Evolutionary conservation across 2,797 vertebrate genomes (phyloP), one percentile per base, ranked within the genome.

Genomic region (Eptatretus atami): DNA sequence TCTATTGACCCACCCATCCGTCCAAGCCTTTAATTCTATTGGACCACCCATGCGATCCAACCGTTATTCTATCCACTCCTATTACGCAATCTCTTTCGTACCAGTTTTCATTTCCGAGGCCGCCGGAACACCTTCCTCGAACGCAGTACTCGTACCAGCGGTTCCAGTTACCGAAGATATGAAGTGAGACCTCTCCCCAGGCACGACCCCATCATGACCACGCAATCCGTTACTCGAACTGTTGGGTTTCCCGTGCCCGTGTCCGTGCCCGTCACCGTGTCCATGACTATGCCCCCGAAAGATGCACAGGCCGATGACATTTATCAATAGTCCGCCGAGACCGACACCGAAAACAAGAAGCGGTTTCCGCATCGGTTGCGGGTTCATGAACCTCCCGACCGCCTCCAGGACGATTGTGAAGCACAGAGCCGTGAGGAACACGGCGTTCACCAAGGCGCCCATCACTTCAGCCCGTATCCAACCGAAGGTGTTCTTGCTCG

Each of bases 281-380:
- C 57, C 57, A 11, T 60, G 55, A 12, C 57, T 12, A 65, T 71
- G 57, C 9, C 57, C 57, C 9, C 57, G 57, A 12, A 61, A 61
- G 57, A 61, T 9, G 57, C 57, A 61, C 57, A 61, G 3, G 2
- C 57, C 57, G 12, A 61, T 61, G 57, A 61, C 9, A 12, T 61
- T 61, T 2, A 61, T 61, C 15, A 61, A 12, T 10, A 61, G 57
- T n/a, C 57, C 57, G 3, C 57, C 57, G 57, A 61, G 57, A 12
- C 57, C 57, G 9, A 61, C 57, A 24, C 57, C 57, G 15, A 61
- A 10, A 2, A 61, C 57, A 24, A 61, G 57, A 10, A 61, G 9
- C 9, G 57, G 57, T 12, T 12, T n/a, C 15, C 12, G 15, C 15
- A 61, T 25, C 9, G 15, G 9, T 10, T 24, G 57, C 2, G 57